Base-by-base conservation (phyloP, 2,113 vertebrate species). In the Trogon surrucura region DNA sequence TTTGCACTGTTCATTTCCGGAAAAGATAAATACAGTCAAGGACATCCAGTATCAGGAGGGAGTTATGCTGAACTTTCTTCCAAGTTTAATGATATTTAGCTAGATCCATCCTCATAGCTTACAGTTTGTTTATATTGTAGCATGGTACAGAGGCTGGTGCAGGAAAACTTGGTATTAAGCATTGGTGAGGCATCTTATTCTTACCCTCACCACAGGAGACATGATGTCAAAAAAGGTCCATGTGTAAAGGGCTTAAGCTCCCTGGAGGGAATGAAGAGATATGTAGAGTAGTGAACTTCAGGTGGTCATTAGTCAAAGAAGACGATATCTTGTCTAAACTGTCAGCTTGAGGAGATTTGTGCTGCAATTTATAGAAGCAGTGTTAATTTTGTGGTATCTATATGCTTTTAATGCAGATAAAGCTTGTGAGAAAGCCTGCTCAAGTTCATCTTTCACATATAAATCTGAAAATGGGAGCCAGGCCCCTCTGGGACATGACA, bases 11-110 rank as follows among this genome's bases (percentile, higher is more conserved):
- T 96, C 75, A 80, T 96, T 95, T 95, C 90, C 30, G 9, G 71
- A 88, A 93, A 75, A 90, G 85, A 94, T 83, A 96, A 91, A 94
- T 86, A 64, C 60, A 45, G 58, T 83, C 95, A 96, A 97, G 95
- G 93, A 90, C 93, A 88, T 96, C 17, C 51, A 56, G 12, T 83
- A 88, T 87, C 78, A 95, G 32, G 23, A 91, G 56, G 47, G 41
- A 90, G 60, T 74, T 80, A 56, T 47, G 58, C 44, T 44, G 47
- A 90, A 80, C 77, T 89, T 94, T 92, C 32, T 73, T 81, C 44
- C 80, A 38, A 50, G 54, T 91, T 88, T 89, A 88, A 83, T 66
- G 38, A 71, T 79, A 60, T 78, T 87, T 91, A 64, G 66, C 50
- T 81, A 61, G 74, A 77, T 80, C 32, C 7, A 75, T 95, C 47